These are phyloP conservation scores for Trichopoda pennipes DNA, from an alignment of 2,888 invertebrate genomes.

Conservation along the genomic window DNA sequence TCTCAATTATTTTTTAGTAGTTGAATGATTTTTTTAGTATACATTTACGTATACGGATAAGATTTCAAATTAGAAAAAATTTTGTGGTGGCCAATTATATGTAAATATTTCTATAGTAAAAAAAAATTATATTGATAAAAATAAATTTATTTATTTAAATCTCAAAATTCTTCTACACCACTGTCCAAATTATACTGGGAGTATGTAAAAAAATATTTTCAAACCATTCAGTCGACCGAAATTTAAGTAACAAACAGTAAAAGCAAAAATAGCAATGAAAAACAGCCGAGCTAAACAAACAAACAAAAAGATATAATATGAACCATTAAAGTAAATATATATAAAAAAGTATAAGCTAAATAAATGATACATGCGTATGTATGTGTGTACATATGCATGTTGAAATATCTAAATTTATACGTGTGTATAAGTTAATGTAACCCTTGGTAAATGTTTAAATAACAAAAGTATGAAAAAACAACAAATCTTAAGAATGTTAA, in stretches of 20 bases:
- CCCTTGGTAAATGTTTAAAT: conserved; percentile 17
- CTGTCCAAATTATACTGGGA: background rate
- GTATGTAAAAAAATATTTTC: conserved; percentile 19
- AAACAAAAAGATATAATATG: background rate
- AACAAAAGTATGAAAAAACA: conserved; percentile 8
- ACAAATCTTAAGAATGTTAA: conserved; percentile 1
- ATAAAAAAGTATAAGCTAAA: background rate
- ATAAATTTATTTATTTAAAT: no score
- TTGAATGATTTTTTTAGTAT: no score
- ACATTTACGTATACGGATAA: no score
- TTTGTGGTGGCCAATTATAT: no score
- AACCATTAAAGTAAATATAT: conserved; percentile 19
- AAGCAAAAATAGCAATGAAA: conserved; percentile 23
- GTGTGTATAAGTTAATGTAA: conserved; percentile 6
- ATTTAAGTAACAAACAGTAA: background rate
- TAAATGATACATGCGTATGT: background rate
- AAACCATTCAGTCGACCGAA: conserved; percentile 6
- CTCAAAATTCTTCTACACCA: background rate
- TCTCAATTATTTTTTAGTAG: no score
- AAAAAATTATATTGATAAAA: no score
- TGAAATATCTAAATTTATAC: background rate
- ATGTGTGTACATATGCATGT: conserved; percentile 8
- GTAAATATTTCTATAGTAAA: no score
- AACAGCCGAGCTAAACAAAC: conserved; percentile 22
- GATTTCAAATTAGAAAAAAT: no score